These are phyloP conservation scores for Synchiropus splendidus DNA, from an alignment of 2,113 vertebrate genomes.

Conservation along the genomic window DNA sequence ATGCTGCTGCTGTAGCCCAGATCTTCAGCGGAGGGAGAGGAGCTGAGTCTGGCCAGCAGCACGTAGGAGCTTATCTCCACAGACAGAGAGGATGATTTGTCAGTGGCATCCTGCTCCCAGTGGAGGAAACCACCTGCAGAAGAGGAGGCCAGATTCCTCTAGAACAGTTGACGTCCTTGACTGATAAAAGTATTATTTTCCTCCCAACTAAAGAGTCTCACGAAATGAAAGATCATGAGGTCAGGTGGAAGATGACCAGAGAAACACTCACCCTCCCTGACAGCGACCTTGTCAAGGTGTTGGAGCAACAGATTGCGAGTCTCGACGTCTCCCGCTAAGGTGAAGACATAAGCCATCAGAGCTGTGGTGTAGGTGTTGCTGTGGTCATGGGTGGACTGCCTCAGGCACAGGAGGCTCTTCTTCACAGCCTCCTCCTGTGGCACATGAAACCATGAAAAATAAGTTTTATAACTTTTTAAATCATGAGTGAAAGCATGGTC, in stretches of 20 bases:
- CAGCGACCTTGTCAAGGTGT: slow-evolving; percentile 25
- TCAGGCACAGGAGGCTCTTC: slow-evolving; percentile 67
- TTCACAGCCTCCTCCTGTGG: slow-evolving; percentile 40
- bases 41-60: slow-evolving; percentile 62
- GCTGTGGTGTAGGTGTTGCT: slow-evolving; percentile 67
- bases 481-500: too few relatives aligned
- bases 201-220: background rate
- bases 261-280: slow-evolving; percentile 25
- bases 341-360: slow-evolving; percentile 74
- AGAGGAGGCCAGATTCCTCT: too few relatives aligned
- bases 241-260: background rate
- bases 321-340: slow-evolving; percentile 66
- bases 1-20: slow-evolving; percentile 49
- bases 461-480: too few relatives aligned
- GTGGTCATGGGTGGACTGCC: slow-evolving; percentile 19
- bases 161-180: too few relatives aligned
- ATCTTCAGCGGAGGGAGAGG: slow-evolving; percentile 28
- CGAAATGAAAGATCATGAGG: too few relatives aligned
- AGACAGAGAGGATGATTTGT: slow-evolving; percentile 40
- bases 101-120: slow-evolving; percentile 44
- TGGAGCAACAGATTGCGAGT: slow-evolving; percentile 44
- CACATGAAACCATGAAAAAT: background rate
- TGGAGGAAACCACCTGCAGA: slow-evolving; percentile 39
- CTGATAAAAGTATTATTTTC: background rate
- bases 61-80: slow-evolving; percentile 73